Evolutionary conservation across 2,797 vertebrate species (phyloP).

Genomic region (Pangasius mekongensis): DNA sequence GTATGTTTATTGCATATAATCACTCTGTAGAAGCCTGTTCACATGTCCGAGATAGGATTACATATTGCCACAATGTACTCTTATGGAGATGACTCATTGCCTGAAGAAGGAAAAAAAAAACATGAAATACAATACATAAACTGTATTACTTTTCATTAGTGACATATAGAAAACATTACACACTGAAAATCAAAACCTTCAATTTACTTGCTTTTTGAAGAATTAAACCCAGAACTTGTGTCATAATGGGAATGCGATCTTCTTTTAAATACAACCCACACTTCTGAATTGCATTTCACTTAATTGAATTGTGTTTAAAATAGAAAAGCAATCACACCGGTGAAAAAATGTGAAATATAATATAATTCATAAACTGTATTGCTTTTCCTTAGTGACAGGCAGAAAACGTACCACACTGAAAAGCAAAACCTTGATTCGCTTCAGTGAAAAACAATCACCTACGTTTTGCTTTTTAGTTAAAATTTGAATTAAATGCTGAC

Average conservation of each 20-base stretch:
- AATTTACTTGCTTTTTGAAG: background rate
- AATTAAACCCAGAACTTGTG: background rate
- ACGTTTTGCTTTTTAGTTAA: no score
- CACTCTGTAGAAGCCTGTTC: background rate
- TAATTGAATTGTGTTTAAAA: background rate
- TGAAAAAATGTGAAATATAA: background rate
- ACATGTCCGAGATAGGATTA: background rate
- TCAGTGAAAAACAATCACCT: no score
- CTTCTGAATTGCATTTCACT: background rate
- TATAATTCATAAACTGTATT: no score
- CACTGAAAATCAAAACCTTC: background rate
- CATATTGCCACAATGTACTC: background rate
- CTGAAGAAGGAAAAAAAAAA: background rate
- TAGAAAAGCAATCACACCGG: background rate
- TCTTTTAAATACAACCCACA: background rate
- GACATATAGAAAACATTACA: background rate
- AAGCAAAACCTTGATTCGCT: no score
- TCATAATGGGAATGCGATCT: background rate
- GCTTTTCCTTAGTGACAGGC: no score
- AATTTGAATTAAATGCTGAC: no score
- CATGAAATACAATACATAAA: background rate
- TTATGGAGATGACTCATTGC: background rate
- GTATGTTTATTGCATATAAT: background rate
- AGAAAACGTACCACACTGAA: background rate
- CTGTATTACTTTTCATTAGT: background rate